phyloP scores from a whole-genome alignment of 2,797 vertebrate species.

The Champsocephalus gunnari region DNA sequence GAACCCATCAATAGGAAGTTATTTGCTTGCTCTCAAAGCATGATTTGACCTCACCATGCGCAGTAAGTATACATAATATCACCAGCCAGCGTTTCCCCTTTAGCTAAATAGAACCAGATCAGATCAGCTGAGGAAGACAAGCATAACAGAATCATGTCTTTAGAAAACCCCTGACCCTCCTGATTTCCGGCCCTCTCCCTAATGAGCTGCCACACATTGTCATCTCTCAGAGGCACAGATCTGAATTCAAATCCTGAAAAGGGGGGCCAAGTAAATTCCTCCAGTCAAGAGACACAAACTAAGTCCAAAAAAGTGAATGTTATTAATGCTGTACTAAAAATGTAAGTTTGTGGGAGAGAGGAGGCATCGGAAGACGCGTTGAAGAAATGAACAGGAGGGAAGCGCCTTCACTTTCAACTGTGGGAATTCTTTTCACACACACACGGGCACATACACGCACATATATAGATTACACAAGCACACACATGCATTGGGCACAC shows the following conservation, averaged over 20 bases:
- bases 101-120: slow-evolving; percentile 34
- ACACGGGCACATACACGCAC: not conserved
- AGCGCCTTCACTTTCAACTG: slow-evolving; percentile 61
- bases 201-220: slow-evolving; percentile 67
- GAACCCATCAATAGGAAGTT: not conserved
- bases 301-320: slow-evolving; percentile 40
- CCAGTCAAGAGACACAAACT: slow-evolving; percentile 51
- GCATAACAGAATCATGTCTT: slow-evolving; percentile 52
- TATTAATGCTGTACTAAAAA: slow-evolving; percentile 61
- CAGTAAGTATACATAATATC: slow-evolving; percentile 27
- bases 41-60: slow-evolving; percentile 15
- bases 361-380: slow-evolving; percentile 49
- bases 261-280: slow-evolving; percentile 28
- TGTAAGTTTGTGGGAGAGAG: slow-evolving; percentile 63
- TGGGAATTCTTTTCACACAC: slow-evolving; percentile 65
- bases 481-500: slow-evolving; percentile 18
- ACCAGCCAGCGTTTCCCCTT: slow-evolving; percentile 27
- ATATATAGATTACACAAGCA: slow-evolving; percentile 6
- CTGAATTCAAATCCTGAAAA: slow-evolving; percentile 56
- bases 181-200: slow-evolving; percentile 59
- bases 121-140: slow-evolving; percentile 56
- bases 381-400: slow-evolving; percentile 60
- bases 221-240: slow-evolving; percentile 62
- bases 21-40: slow-evolving; percentile 17
- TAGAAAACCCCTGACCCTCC: slow-evolving; percentile 48